These are phyloP conservation scores for Lucinisca nassula DNA, from an alignment of 2,888 invertebrate genomes.

Conservation along the genomic window DNA sequence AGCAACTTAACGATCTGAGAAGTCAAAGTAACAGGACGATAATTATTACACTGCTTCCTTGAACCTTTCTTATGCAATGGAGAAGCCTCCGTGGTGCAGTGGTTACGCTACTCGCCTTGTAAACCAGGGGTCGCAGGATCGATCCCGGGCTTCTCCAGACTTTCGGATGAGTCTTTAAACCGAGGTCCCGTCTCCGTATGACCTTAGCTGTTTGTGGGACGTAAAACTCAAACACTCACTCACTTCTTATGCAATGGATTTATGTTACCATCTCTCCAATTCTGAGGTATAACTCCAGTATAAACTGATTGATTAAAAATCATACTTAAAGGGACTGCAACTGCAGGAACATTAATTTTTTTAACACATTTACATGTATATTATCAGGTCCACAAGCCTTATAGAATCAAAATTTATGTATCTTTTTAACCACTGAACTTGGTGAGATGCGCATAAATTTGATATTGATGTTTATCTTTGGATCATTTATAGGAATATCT, in stretches of 20 bases:
- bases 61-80: not conserved
- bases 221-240: too few relatives aligned
- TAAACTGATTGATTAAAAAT: not conserved
- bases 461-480: not conserved
- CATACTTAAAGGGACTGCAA: not conserved
- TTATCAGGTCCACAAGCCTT: not conserved
- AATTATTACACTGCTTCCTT: not conserved
- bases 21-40: not conserved
- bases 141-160: too few relatives aligned
- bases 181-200: too few relatives aligned
- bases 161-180: too few relatives aligned
- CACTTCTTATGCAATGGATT: not conserved
- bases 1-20: not conserved
- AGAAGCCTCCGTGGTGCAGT: too few relatives aligned
- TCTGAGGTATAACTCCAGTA: not conserved
- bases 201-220: too few relatives aligned
- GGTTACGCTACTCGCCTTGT: too few relatives aligned
- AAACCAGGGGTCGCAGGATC: too few relatives aligned
- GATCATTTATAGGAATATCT: not conserved
- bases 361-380: slow-evolving; percentile 10
- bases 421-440: not conserved
- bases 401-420: not conserved
- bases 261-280: not conserved
- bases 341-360: not conserved
- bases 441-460: not conserved